These are phyloP conservation scores for Ploceus nigricollis DNA, from an alignment of 2,113 vertebrate species.

Conservation along the genomic window DNA sequence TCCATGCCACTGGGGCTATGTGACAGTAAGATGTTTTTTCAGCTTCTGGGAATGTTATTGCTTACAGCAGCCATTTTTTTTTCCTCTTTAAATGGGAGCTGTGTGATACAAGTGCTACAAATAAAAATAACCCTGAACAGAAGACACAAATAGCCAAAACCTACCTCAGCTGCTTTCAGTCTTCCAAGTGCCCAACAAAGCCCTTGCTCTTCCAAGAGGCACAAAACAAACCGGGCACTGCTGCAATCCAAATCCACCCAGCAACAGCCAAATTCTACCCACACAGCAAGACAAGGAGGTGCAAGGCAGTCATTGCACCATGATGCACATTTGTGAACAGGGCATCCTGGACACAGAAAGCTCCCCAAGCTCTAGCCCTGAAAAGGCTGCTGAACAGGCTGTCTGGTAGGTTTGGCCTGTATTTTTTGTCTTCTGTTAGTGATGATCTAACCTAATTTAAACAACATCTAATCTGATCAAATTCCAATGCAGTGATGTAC, in stretches of 20 bases:
- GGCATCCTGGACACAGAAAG: not conserved
- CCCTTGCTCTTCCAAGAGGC: not conserved
- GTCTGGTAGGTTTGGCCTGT: not conserved
- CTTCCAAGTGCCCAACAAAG: not conserved
- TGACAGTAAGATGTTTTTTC: not conserved
- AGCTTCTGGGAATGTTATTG: not conserved
- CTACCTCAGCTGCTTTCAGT: not conserved
- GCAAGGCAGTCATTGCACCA: not conserved
- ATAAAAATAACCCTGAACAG: not conserved
- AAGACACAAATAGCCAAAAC: not conserved
- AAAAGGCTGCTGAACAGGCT: not conserved
- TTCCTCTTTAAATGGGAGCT: not conserved
- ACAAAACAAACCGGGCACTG: not conserved
- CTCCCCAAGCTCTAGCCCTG: not conserved
- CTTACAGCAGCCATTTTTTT: not conserved
- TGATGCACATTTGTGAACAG: fast-evolving
- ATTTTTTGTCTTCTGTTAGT: not conserved
- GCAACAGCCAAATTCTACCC: not conserved
- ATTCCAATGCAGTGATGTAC: not conserved
- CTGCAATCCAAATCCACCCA: not conserved
- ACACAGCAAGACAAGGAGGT: not conserved
- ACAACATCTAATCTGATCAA: not conserved
- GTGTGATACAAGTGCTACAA: not conserved
- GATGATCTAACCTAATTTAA: not conserved
- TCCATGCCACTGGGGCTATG: not conserved